phyloP scores from a whole-genome alignment of 2,797 vertebrate species.

The Channallabes apus region DNA sequence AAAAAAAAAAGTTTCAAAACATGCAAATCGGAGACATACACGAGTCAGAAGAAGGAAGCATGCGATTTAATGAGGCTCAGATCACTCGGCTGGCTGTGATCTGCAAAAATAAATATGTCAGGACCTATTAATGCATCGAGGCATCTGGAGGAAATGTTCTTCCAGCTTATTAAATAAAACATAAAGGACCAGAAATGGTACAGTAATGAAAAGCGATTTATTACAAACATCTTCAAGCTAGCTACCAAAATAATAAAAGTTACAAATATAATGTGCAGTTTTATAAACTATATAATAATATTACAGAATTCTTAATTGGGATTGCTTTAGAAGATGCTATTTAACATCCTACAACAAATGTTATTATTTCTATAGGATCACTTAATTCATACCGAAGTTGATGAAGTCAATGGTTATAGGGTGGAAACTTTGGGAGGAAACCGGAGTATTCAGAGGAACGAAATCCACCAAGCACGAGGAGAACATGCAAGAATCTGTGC shows the following conservation, averaged over 20 bases:
- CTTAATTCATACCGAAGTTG: neutral
- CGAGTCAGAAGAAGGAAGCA: neutral
- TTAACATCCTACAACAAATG: neutral
- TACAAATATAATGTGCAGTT: neutral
- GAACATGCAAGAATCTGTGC: too few species aligned
- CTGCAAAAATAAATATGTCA: conserved; percentile 20
- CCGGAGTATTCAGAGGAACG: too few species aligned
- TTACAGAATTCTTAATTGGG: neutral
- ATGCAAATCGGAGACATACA: neutral
- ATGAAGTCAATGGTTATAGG: neutral
- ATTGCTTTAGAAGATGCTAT: neutral
- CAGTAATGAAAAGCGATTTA: neutral
- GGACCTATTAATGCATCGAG: conserved; percentile 2
- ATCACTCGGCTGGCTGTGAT: neutral
- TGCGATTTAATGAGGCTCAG: neutral
- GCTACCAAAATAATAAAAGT: neutral
- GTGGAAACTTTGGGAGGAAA: too few species aligned
- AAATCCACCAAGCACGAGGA: too few species aligned
- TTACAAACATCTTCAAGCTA: neutral
- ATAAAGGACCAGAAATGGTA: too few species aligned
- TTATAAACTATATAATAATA: neutral
- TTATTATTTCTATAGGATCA: neutral
- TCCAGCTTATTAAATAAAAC: neutral
- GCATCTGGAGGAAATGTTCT: conserved; percentile 15
- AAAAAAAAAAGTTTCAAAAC: neutral